Conservation (phyloP, 2,888 invertebrate species). For the Sipha maydis region DNA sequence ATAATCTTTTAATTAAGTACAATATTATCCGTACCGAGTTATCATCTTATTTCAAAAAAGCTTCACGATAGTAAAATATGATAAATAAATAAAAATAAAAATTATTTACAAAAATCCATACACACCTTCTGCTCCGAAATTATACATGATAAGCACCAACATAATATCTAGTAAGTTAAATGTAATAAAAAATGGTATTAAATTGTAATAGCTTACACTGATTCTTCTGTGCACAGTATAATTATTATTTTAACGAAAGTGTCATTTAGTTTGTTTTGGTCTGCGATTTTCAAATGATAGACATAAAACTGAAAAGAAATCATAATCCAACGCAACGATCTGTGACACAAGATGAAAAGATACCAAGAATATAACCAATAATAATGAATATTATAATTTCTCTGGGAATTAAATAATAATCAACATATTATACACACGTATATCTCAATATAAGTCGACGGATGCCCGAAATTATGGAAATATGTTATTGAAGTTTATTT, state of each 20-base stretch:
- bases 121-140: not conserved
- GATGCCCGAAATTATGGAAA: not conserved
- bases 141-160: not conserved
- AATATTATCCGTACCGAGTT: not conserved
- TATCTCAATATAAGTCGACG: not conserved
- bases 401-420: not conserved
- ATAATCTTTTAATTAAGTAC: not conserved
- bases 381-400: conserved; percentile 34
- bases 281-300: conserved; percentile 32
- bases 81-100: not conserved
- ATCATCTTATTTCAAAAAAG: not conserved
- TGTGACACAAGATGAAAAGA: conserved; percentile 44
- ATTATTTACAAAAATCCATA: not conserved
- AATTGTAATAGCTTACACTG: not conserved
- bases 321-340: conserved; percentile 51
- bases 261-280: conserved; percentile 42
- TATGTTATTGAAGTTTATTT: too few species aligned
- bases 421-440: not conserved
- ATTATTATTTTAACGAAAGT: conserved; percentile 47
- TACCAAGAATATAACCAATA: not conserved
- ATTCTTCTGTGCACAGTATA: not conserved
- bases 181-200: not conserved
- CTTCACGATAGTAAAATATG: not conserved
- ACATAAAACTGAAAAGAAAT: conserved; percentile 52
- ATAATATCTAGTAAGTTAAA: not conserved